A percentile compares a stretch with the other conserved stretches of the same genome.
phyloP scores from a whole-genome alignment of 2,888 invertebrate genomes.

The Thalpophila matura region DNA sequence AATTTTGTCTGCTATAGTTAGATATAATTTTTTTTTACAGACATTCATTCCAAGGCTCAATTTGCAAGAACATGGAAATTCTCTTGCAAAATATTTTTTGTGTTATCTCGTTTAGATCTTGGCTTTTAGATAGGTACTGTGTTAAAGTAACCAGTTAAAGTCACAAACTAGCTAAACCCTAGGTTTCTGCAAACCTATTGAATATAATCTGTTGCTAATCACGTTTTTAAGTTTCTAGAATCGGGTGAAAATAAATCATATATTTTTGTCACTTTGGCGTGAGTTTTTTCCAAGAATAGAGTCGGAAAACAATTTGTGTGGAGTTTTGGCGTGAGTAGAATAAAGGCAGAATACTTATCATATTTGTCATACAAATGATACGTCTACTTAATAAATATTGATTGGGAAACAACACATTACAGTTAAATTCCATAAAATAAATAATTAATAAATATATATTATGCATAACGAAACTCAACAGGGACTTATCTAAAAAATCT shows the following conservation, averaged over 20 bases:
- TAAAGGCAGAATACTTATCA: neutral
- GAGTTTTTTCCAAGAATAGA: too few relatives aligned
- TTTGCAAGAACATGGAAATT: neutral
- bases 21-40: neutral
- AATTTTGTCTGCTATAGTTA: constrained; percentile 19
- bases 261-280: too few relatives aligned
- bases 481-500: neutral
- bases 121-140: too few relatives aligned
- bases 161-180: too few relatives aligned
- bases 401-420: constrained; percentile 6
- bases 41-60: neutral
- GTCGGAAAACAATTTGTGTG: too few relatives aligned
- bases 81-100: neutral
- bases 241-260: too few relatives aligned
- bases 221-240: too few relatives aligned
- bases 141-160: too few relatives aligned
- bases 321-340: neutral
- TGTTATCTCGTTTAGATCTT: neutral
- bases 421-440: constrained; percentile 9
- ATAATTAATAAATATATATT: neutral
- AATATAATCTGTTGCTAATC: too few relatives aligned
- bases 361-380: neutral
- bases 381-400: neutral
- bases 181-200: too few relatives aligned
- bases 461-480: constrained; percentile 28